Evolutionary conservation across 2,888 invertebrate genomes (phyloP).

Genomic region (Hirtodrosophila trivittata): DNA sequence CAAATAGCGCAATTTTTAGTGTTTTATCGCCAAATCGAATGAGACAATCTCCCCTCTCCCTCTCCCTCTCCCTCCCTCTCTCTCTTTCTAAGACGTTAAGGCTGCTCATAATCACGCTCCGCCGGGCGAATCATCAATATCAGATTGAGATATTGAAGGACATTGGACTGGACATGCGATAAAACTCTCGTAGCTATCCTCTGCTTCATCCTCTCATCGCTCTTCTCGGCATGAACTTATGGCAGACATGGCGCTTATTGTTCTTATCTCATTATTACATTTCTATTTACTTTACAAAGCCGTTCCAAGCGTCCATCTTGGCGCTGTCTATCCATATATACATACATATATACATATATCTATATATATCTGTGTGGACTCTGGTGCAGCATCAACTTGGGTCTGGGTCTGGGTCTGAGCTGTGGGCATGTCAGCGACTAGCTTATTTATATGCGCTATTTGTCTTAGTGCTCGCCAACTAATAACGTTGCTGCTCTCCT

Average conservation of each 20-base stretch:
- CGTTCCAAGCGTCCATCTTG: neutral
- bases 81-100: slow-evolving; percentile 60
- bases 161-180: slow-evolving; percentile 4
- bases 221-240: slow-evolving; percentile 7
- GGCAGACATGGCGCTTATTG: slow-evolving; percentile 57
- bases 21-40: slow-evolving; percentile 27
- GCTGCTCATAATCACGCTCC: slow-evolving; percentile 75
- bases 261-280: slow-evolving; percentile 77
- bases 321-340: slow-evolving; percentile 11
- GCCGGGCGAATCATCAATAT: slow-evolving; percentile 57
- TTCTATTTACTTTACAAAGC: slow-evolving; percentile 66
- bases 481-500: slow-evolving; percentile 54
- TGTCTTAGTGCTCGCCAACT: slow-evolving; percentile 70
- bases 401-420: neutral
- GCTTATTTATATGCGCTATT: slow-evolving; percentile 75
- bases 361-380: neutral
- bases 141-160: slow-evolving; percentile 19
- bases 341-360: neutral
- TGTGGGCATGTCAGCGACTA: slow-evolving; percentile 36
- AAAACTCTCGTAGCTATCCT: neutral
- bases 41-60: slow-evolving; percentile 44
- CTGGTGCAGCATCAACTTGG: slow-evolving; percentile 3
- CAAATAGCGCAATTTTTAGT: slow-evolving; percentile 60
- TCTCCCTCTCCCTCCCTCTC: neutral
- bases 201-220: slow-evolving; percentile 4